Percentiles rank a stretch among this genome's conserved stretches.
These are phyloP conservation scores for Sitodiplosis mosellana DNA, from an alignment of 1,140 invertebrate genomes.

Conservation along the genomic window DNA sequence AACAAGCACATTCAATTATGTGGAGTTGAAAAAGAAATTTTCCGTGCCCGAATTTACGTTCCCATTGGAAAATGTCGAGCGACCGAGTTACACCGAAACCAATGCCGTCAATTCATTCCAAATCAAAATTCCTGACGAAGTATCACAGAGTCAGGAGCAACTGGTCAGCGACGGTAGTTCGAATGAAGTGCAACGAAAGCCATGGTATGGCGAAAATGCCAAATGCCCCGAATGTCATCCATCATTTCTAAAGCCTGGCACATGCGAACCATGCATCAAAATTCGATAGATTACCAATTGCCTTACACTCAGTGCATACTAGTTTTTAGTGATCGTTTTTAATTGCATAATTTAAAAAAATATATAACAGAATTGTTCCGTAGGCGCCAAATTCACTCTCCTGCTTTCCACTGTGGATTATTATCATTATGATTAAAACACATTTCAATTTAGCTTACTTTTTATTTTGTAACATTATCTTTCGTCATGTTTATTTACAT, in stretches of 20 bases:
- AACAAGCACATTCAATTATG: constrained; percentile 12
- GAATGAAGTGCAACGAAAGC: constrained; percentile 6
- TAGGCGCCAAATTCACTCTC: too few relatives aligned
- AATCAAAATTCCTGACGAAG: constrained; percentile 28
- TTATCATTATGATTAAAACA: too few relatives aligned
- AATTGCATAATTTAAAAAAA: too few relatives aligned
- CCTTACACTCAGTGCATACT: too few relatives aligned
- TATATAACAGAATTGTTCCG: too few relatives aligned
- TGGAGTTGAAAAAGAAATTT: constrained; percentile 18
- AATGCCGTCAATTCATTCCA: constrained; percentile 35
- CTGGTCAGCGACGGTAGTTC: constrained; percentile 1
- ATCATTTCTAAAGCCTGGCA: constrained; percentile 33
- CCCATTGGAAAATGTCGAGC: constrained; percentile 29
- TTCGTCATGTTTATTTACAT: too few relatives aligned
- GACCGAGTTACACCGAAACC: constrained; percentile 32
- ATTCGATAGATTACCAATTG: constrained; percentile 9
- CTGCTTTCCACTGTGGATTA: too few relatives aligned
- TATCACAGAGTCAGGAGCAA: constrained; percentile 7
- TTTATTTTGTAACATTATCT: too few relatives aligned
- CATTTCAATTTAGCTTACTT: too few relatives aligned
- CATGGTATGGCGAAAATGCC: constrained; percentile 36
- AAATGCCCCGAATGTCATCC: constrained; percentile 38
- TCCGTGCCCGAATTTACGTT: constrained; percentile 35
- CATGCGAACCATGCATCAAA: constrained; percentile 34
- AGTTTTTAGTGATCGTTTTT: too few relatives aligned